Evolutionary conservation across 2,113 vertebrate genomes (phyloP), one percentile per base, ranked within the genome.

Genomic region (Etheostoma spectabile): DNA sequence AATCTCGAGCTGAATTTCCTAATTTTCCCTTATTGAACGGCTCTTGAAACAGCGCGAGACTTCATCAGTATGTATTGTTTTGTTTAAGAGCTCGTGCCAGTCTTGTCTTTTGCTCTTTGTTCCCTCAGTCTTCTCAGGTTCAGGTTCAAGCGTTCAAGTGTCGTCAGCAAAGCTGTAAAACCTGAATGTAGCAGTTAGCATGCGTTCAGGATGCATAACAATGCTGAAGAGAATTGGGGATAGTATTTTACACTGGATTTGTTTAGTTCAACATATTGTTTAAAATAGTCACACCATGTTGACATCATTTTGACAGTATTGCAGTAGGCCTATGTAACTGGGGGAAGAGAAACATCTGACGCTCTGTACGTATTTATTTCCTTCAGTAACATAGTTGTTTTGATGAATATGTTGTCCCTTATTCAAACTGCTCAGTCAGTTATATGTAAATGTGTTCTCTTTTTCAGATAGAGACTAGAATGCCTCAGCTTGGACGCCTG

Each of bases 401-500:
- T 18, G 18, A 49, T 69, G 45, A n/a, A 16, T 21, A 27, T 22
- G 16, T 21, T 66, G 30, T 24, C 49, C 67, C 3, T 18, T 42
- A 21, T 15, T 24, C 12, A 52, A 63, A 8, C 53, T 48, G 27
- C 52, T 13, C n/a, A 1, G 3, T 11, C n/a, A 0, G 8, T 33
- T 27, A 15, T 5, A 77, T 8, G 5, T 56, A 19, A 13, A 1
- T 24, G 3, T 62, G 6, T 57, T 27, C 16, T 27, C 55, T 64
- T 42, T 52, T 75, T 27, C 38, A 83, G 79, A 82, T 46, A 38
- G 68, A 85, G 27, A 72, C 53, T 16, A 81, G 51, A 73, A 94
- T 93, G 93, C 82, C 91, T 80, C 91, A 90, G 69, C 77, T 92
- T 24, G 93, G 90, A 83, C 91, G 78, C 67, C 78, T 92, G 76